Evolutionary conservation across 1,140 invertebrate species (phyloP), one percentile per base, ranked within the genome.

Genomic region (Zaprionus ghesquierei): DNA sequence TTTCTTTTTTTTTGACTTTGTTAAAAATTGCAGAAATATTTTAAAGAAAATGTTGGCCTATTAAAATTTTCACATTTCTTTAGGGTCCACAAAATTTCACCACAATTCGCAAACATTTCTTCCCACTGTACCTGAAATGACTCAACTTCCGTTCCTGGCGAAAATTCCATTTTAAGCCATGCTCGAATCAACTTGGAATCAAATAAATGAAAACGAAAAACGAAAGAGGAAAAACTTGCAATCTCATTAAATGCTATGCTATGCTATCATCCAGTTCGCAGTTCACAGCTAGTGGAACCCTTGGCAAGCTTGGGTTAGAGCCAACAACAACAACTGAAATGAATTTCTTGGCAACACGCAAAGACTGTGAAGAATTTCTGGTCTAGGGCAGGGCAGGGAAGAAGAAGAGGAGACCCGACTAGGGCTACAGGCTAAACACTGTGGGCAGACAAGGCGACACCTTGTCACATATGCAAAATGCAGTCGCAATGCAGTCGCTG

Each of bases 161-260:
- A 64, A 62, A 74, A 85, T 80, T 77, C 61, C 73, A 77, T 77
- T 80, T 63, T 15, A 33, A 72, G 70, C 51, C 55, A 18, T 66
- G 65, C 61, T 75, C 56, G 62, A 73, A 69, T 74, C 59, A 61
- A 69, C 73, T 53, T 35, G 35, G 22, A 81, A 81, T 76, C 56
- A 75, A 72, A 71, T 65, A 80, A 80, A 73, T 73, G 66, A 80
- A 85, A 63, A 63, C 41, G 27, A 78, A 80, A 85, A 63, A 63
- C 41, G 27, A 78, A 72, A 69, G 33, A 50, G 50, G 66, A 72
- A 63, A 76, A 76, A 65, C 74, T 76, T 69, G 69, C 55, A 41
- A 76, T 65, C 69, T 73, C 69, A 86, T 74, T 77, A 73, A 81
- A 62, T 76, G 71, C 50, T 61, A 59, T 51, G n/a, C n/a, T n/a